phyloP scores from a whole-genome alignment of 2,888 invertebrate genomes.

The Agrypnus murinus region DNA sequence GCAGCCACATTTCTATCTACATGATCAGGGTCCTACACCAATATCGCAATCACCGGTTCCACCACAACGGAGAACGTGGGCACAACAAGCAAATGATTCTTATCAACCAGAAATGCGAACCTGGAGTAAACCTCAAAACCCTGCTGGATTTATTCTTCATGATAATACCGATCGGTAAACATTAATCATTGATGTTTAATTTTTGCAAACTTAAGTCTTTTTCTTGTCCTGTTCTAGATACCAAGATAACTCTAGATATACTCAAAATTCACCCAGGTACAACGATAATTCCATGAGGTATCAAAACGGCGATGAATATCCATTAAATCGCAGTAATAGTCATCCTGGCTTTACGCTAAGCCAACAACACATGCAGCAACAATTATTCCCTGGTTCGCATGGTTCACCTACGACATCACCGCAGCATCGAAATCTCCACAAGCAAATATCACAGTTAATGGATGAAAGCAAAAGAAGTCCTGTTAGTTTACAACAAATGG shows the following conservation, averaged over 20 bases:
- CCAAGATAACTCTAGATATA: conserved; percentile 61
- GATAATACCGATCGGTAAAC: conserved; percentile 69
- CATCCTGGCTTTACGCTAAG: conserved; percentile 76
- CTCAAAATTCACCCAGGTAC: conserved; percentile 39
- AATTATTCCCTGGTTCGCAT: conserved; percentile 72
- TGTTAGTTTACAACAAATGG: conserved; percentile 74
- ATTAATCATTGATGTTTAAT: background rate
- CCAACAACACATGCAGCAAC: conserved; percentile 71
- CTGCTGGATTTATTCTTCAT: conserved; percentile 80
- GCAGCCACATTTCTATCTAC: conserved; percentile 83
- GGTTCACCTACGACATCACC: conserved; percentile 77
- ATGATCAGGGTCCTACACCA: conserved; percentile 76
- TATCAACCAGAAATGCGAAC: conserved; percentile 67
- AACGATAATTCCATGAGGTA: conserved; percentile 69
- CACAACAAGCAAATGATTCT: conserved; percentile 72
- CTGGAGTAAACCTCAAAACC: conserved; percentile 66
- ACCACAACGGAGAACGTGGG: conserved; percentile 81
- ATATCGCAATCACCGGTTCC: conserved; percentile 71
- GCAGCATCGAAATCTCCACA: conserved; percentile 76
- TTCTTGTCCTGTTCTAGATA: no score
- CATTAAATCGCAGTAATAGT: conserved; percentile 74
- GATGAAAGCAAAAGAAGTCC: conserved; percentile 68
- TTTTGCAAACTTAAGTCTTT: no score
- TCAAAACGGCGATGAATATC: conserved; percentile 80
- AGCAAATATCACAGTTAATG: conserved; percentile 74